Percentiles rank a stretch among this genome's conserved stretches.
phyloP scores from a whole-genome alignment of 2,888 invertebrate genomes.

The Galeruca laticollis region DNA sequence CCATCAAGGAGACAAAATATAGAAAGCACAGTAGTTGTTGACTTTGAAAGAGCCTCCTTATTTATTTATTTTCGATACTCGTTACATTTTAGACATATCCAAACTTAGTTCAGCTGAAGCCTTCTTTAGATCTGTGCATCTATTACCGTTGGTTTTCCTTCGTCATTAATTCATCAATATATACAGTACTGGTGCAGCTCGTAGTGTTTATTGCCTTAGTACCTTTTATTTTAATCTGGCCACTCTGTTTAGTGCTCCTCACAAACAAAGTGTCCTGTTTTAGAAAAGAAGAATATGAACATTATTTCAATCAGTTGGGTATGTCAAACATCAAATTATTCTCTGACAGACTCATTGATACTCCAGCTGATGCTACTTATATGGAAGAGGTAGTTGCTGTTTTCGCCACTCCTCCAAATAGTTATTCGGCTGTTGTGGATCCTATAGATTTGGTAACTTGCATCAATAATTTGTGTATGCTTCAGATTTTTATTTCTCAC shows the following conservation, averaged over 20 bases:
- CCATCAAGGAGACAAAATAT: no score
- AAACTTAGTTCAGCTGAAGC: no score
- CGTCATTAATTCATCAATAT: no score
- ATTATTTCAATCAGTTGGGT: slow-evolving; percentile 77
- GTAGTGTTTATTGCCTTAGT: neutral
- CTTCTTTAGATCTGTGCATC: no score
- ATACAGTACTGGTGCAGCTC: no score
- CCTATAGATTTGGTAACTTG: slow-evolving; percentile 78
- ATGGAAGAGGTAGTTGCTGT: slow-evolving; percentile 75
- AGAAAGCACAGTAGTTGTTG: no score
- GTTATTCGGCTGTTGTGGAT: slow-evolving; percentile 83
- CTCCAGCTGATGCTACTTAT: slow-evolving; percentile 68
- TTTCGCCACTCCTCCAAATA: slow-evolving; percentile 83
- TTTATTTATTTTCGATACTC: no score
- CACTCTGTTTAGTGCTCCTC: neutral
- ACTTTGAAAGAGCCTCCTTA: no score
- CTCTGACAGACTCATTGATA: slow-evolving; percentile 68
- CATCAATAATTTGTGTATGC: no score
- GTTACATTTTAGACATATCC: no score
- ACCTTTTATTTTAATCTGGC: neutral
- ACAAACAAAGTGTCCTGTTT: slow-evolving; percentile 27
- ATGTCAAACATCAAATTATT: slow-evolving; percentile 71
- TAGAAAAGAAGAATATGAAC: slow-evolving; percentile 76
- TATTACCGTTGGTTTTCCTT: no score
- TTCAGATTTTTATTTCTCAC: no score